Conservation (phyloP, 2,888 invertebrate genomes). For the Cyaniris semiargus region DNA sequence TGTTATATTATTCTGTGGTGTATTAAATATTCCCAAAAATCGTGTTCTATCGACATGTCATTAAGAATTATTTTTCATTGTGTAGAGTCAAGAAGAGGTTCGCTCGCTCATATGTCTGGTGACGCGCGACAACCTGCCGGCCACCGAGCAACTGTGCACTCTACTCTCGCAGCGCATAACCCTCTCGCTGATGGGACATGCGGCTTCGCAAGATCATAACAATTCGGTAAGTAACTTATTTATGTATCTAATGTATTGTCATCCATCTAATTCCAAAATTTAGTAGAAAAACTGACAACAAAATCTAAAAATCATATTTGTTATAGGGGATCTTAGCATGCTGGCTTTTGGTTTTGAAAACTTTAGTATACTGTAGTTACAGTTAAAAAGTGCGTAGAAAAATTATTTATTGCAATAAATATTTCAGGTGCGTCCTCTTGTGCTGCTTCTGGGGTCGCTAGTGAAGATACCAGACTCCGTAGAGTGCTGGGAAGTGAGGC, state of each 20-base stretch:
- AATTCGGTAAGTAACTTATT: slow-evolving; percentile 61
- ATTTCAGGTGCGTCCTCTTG: slow-evolving; percentile 89
- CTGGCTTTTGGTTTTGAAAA: too few species aligned
- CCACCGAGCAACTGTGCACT: slow-evolving; percentile 91
- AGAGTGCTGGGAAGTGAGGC: slow-evolving; percentile 95
- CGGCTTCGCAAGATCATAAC: slow-evolving; percentile 82
- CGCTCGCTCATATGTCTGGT: slow-evolving; percentile 92
- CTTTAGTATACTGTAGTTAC: too few species aligned
- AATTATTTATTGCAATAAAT: neutral
- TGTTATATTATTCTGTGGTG: too few species aligned
- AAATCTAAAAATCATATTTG: too few species aligned
- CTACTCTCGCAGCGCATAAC: slow-evolving; percentile 91
- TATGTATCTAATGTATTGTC: too few species aligned
- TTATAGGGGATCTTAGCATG: too few species aligned
- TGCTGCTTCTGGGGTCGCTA: slow-evolving; percentile 91
- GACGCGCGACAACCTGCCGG: slow-evolving; percentile 91
- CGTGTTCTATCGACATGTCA: neutral
- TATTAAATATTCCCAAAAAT: too few species aligned
- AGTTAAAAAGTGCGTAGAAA: neutral
- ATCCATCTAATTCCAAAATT: too few species aligned
- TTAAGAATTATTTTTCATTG: neutral
- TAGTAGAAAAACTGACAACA: too few species aligned
- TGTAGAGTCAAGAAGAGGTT: slow-evolving; percentile 91
- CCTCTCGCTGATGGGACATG: slow-evolving; percentile 87
- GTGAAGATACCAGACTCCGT: slow-evolving; percentile 92